A percentile compares a stretch with the other conserved stretches of the same genome.
Evolutionary conservation across 2,797 vertebrate genomes (phyloP).

Genomic region (Girardinus metallicus): DNA sequence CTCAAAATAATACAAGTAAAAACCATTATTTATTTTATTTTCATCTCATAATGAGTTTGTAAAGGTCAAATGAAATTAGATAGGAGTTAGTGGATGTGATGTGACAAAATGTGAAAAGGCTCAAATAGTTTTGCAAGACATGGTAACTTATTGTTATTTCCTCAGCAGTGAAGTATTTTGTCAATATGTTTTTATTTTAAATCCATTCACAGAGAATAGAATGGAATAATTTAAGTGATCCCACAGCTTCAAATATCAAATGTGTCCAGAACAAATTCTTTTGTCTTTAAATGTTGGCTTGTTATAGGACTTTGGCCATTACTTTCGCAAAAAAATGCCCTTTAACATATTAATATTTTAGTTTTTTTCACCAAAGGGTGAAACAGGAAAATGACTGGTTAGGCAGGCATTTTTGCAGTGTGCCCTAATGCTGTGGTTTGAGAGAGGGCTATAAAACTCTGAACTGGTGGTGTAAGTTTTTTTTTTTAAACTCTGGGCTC

Average conservation of each 20-base stretch:
- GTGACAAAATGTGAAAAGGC: neutral
- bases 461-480: conserved; percentile 48
- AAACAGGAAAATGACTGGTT: conserved; percentile 16
- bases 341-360: neutral
- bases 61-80: neutral
- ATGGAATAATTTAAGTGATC: neutral
- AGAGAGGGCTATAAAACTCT: conserved; percentile 45
- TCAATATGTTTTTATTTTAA: neutral
- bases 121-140: neutral
- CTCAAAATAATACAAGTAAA: neutral
- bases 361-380: neutral
- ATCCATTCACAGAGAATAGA: neutral
- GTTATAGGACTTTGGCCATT: neutral
- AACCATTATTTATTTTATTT: neutral
- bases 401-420: conserved; percentile 1
- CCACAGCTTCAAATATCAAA: neutral
- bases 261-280: neutral
- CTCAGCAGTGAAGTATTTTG: neutral
- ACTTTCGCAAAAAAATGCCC: neutral
- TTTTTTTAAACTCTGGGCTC: conserved; percentile 55
- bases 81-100: neutral
- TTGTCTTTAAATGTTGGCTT: neutral
- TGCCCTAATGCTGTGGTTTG: conserved; percentile 36
- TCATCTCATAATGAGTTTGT: neutral
- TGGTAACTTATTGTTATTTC: neutral